Conservation (phyloP, 2,797 vertebrate genomes). For the Scyliorhinus canicula region DNA sequence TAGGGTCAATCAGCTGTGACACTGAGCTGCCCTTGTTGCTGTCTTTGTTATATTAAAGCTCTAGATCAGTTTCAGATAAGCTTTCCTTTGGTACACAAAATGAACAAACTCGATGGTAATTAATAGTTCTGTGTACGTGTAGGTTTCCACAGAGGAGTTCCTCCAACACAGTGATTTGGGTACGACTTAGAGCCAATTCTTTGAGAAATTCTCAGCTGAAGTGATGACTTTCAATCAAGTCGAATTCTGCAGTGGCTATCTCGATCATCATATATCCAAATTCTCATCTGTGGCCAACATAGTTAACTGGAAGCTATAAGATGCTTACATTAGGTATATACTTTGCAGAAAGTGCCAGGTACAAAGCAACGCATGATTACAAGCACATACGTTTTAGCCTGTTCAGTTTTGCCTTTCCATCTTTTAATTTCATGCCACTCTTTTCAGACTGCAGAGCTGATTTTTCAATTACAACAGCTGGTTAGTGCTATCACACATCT, state of each 20-base stretch:
- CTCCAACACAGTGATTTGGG: constrained; percentile 18
- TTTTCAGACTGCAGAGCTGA: background rate
- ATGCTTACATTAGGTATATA: background rate
- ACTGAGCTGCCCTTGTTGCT: constrained; percentile 62
- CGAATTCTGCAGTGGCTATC: background rate
- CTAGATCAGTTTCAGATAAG: constrained; percentile 64
- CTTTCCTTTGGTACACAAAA: constrained; percentile 55
- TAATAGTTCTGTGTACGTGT: constrained; percentile 48
- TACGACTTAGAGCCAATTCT: background rate
- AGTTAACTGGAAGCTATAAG: background rate
- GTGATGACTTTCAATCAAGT: constrained; percentile 17
- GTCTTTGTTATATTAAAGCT: constrained; percentile 58
- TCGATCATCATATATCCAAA: background rate
- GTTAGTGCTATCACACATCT: background rate
- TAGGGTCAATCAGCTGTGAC: constrained; percentile 76
- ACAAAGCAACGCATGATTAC: background rate
- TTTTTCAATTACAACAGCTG: background rate
- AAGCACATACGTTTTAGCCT: background rate
- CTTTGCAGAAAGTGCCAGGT: background rate
- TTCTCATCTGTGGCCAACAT: background rate
- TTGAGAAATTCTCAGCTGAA: background rate
- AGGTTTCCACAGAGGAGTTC: constrained; percentile 9
- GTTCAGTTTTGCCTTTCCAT: background rate
- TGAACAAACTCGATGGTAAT: constrained; percentile 55
- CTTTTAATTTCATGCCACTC: background rate